Base-by-base conservation (phyloP, 2,888 invertebrate genomes). In the Sphinx pinastri region DNA sequence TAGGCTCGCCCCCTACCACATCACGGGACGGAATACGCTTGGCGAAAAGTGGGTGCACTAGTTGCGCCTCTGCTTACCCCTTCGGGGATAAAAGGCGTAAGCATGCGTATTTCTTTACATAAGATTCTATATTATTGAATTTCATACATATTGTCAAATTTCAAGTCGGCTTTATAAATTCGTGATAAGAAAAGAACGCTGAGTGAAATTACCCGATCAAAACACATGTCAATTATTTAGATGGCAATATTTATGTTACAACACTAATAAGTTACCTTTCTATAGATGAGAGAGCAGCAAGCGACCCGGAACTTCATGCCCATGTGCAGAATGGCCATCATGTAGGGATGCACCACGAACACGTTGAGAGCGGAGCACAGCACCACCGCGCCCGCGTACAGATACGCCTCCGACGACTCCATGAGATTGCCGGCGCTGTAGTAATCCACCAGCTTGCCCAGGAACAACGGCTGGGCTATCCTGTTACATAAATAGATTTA, bases 291-390 rank as follows among this genome's bases (percentile, higher is more conserved):
- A 0, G 97, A 96, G 81, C 97, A 97, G 81, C 97, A 96, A 0
- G 97, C 97, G 0, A 98, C 95, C 14, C 98, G 93, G 83, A 98
- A 95, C 88, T 97, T 96, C 97, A 98, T 97, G 63, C 98, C 98
- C 88, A 97, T 95, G 79, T 97, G 96, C 69, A 97, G 94, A 16
- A 97, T 95, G 19, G 96, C 96, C 94, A 98, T 96, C 96, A 98
- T 98, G 84, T 97, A 98, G 0, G 98, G 97, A 90, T 99, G 99
- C 75, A 97, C 96, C n/a, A 97, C 93, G 77, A 98, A 92, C 38
- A 98, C 96, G 81, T 96, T 96, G 66, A 97, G 82, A 0, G 96
- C 96, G 0, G 97, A 97, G 80, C 96, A 97, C 19, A 96, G 79
- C 14, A 97, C 95, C 49, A 98, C 96, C 5, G 96, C 96, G 0